Conservation (phyloP, 2,888 invertebrate species). For the Aphodius granarius region DNA sequence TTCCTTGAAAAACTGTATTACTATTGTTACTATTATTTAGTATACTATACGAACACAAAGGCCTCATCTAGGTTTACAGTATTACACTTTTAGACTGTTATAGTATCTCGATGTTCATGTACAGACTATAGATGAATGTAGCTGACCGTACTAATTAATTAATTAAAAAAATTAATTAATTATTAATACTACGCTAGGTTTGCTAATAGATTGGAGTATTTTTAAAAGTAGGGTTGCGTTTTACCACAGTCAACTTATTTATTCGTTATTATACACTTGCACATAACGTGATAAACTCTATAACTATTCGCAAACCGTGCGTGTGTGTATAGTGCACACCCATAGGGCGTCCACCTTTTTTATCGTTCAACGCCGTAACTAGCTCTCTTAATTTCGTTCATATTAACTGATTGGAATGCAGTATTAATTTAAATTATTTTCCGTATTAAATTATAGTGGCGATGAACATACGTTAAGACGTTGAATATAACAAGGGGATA, state of each 20-base stretch:
- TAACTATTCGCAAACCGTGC: not conserved
- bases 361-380: not conserved
- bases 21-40: conserved; percentile 29
- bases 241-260: no score
- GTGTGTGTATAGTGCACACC: not conserved
- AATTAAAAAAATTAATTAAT: not conserved
- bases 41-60: conserved; percentile 30
- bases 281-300: no score
- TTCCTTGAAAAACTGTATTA: conserved; percentile 28
- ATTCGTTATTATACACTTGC: no score
- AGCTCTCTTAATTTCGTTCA: no score
- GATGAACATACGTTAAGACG: no score
- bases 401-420: no score
- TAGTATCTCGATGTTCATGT: conserved; percentile 43
- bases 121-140: conserved; percentile 35
- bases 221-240: no score
- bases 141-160: conserved; percentile 32
- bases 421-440: no score
- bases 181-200: not conserved
- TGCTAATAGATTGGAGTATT: not conserved
- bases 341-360: not conserved
- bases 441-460: no score
- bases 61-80: conserved; percentile 34
- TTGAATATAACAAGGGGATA: not conserved
- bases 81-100: conserved; percentile 36